These are phyloP conservation scores for Neogobius melanostomus DNA, from an alignment of 2,113 vertebrate genomes.

Conservation along the genomic window DNA sequence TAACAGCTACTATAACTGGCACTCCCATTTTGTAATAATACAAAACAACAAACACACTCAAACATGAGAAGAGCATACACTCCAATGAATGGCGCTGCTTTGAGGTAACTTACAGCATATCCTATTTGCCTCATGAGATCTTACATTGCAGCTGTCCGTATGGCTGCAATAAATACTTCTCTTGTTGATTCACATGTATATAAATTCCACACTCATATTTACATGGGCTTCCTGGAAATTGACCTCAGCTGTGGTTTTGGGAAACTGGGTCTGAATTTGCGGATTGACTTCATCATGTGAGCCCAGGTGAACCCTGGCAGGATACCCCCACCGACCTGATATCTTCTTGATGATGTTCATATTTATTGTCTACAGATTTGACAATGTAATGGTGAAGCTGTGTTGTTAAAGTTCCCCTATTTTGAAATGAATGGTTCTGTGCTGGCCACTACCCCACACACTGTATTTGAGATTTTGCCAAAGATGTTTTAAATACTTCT, in stretches of 20 bases:
- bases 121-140: background rate
- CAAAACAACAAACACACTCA: too few species aligned
- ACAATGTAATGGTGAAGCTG: constrained; percentile 34
- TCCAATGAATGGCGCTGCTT: too few species aligned
- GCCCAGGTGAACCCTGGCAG: constrained; percentile 30
- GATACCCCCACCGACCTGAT: constrained; percentile 11
- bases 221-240: constrained; percentile 27
- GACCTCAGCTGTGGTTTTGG: constrained; percentile 21
- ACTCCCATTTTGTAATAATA: too few species aligned
- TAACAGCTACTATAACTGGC: too few species aligned
- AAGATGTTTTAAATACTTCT: too few species aligned
- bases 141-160: background rate
- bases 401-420: background rate
- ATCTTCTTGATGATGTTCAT: constrained; percentile 43
- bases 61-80: too few species aligned
- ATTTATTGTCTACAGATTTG: constrained; percentile 74
- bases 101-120: too few species aligned
- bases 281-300: constrained; percentile 51
- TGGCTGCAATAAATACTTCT: background rate
- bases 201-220: constrained; percentile 22
- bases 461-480: too few species aligned
- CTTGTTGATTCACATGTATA: constrained; percentile 7
- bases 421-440: background rate
- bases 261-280: constrained; percentile 36
- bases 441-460: too few species aligned